These are phyloP conservation scores for Tolmerus cingulatus DNA, from an alignment of 2,888 invertebrate genomes.

Conservation along the genomic window DNA sequence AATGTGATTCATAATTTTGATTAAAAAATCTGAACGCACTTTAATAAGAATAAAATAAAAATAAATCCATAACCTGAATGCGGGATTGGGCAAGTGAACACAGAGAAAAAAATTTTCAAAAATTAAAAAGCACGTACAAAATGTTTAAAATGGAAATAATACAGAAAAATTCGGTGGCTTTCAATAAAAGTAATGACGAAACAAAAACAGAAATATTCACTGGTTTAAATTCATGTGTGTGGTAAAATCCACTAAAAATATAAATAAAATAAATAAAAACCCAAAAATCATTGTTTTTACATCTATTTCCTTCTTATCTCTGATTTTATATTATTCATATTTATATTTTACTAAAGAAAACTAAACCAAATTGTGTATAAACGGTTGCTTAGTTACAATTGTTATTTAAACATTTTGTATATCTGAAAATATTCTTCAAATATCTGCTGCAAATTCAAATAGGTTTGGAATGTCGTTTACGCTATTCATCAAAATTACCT, in stretches of 20 bases:
- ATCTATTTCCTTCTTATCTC: constrained; percentile 36
- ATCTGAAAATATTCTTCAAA: neutral
- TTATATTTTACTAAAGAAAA: constrained; percentile 23
- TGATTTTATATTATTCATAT: constrained; percentile 3
- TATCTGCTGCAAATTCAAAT: neutral
- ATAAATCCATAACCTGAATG: neutral
- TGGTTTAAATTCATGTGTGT: neutral
- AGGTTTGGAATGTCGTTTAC: constrained; percentile 24
- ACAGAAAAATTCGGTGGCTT: neutral
- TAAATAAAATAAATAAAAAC: constrained; percentile 46
- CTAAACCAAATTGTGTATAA: constrained; percentile 16
- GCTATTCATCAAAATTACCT: constrained; percentile 3
- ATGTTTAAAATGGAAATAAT: neutral
- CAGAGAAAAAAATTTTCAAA: neutral
- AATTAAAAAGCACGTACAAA: neutral
- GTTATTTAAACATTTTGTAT: neutral
- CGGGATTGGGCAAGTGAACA: neutral
- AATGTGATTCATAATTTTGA: neutral
- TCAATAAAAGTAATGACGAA: constrained; percentile 7
- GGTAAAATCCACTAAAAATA: constrained; percentile 39
- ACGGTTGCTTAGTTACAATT: constrained; percentile 21
- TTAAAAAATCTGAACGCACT: neutral
- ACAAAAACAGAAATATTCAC: neutral
- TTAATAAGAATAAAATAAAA: neutral
- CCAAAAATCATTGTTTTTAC: constrained; percentile 27